Conservation (phyloP, 1,140 invertebrate species). For the Orius insidiosus region DNA sequence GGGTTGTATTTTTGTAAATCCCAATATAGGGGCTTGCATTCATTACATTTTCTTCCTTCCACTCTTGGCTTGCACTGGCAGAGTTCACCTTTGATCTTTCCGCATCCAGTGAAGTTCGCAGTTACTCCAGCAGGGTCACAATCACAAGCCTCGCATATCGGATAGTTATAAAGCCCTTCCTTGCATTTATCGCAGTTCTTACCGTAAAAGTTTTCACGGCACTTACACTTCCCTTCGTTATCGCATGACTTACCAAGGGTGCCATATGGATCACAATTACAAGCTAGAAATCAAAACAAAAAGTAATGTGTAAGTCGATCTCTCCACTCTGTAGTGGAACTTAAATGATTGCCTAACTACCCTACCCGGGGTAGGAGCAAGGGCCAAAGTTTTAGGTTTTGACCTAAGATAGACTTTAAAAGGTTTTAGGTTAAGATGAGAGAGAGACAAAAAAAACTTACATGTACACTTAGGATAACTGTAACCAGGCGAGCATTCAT, state of each 20-base stretch:
- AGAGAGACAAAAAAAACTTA: slow-evolving; percentile 41
- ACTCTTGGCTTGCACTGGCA: slow-evolving; percentile 93
- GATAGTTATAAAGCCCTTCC: slow-evolving; percentile 95
- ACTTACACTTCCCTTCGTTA: slow-evolving; percentile 68
- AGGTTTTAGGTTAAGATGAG: no score
- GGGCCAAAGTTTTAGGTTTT: no score
- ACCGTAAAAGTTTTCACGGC: slow-evolving; percentile 72
- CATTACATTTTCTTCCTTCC: slow-evolving; percentile 81
- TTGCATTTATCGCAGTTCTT: slow-evolving; percentile 67
- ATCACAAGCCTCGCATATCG: slow-evolving; percentile 94
- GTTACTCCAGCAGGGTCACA: slow-evolving; percentile 92
- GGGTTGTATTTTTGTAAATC: slow-evolving; percentile 78
- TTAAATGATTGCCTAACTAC: no score
- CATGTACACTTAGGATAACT: slow-evolving; percentile 81
- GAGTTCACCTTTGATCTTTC: slow-evolving; percentile 63
- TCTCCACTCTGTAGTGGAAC: no score
- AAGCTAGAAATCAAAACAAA: slow-evolving; percentile 43
- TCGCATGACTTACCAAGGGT: slow-evolving; percentile 83
- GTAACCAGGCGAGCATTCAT: slow-evolving; percentile 88
- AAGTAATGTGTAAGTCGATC: no score
- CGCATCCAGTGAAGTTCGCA: slow-evolving; percentile 75
- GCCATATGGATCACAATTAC: slow-evolving; percentile 76
- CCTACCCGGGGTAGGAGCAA: no score
- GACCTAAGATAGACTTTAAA: no score
- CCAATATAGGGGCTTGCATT: slow-evolving; percentile 88